A percentile compares a stretch with the other conserved stretches of the same genome.
These are phyloP conservation scores for Maconellicoccus hirsutus DNA, from an alignment of 1,140 invertebrate species.

Conservation along the genomic window DNA sequence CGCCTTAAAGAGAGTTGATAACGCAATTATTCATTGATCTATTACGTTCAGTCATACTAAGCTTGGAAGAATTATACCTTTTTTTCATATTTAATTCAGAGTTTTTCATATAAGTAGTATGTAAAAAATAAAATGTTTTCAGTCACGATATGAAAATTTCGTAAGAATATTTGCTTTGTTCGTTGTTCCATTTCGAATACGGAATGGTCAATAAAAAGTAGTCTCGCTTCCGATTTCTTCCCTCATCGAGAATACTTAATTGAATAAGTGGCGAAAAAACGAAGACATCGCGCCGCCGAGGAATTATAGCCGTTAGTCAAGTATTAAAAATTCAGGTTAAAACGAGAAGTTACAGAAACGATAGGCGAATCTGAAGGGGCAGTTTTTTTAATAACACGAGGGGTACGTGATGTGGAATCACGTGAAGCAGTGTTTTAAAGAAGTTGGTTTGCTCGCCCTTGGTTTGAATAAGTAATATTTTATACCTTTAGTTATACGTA, in stretches of 20 bases:
- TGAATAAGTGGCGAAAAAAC: background rate
- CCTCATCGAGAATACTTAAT: background rate
- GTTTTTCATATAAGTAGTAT: background rate
- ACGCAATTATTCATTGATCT: constrained; percentile 5
- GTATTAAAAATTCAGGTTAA: background rate
- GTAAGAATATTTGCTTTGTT: background rate
- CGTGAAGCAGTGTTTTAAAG: background rate
- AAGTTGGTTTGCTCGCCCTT: background rate
- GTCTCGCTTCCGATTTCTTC: too few relatives aligned
- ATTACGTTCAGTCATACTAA: background rate
- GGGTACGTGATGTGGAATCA: background rate
- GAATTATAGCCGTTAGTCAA: background rate
- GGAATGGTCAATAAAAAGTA: background rate
- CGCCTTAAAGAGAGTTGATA: background rate
- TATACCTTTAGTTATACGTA: background rate
- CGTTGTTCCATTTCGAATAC: background rate
- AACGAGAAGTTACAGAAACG: background rate
- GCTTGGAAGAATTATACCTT: background rate
- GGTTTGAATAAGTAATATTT: background rate
- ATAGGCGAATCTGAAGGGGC: background rate
- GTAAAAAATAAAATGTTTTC: background rate
- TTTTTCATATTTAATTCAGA: background rate
- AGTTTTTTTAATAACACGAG: too few relatives aligned
- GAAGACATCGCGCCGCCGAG: background rate
- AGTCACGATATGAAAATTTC: background rate